phyloP scores from a whole-genome alignment of 92 coral and sea anemone species.

The Umimayanthus kanabou region DNA sequence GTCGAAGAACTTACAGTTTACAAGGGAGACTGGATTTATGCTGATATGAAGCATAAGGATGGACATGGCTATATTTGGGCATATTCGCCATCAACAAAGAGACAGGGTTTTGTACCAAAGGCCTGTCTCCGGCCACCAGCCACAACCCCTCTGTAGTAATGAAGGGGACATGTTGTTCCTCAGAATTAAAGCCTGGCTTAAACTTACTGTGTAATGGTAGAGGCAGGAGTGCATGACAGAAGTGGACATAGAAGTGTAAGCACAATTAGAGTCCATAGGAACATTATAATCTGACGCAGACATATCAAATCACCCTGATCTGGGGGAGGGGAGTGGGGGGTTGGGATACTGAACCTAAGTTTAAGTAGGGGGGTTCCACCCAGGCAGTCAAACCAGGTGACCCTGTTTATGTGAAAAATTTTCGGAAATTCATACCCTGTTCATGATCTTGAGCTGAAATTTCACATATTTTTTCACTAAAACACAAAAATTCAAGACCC shows the following conservation, averaged over 20 bases:
- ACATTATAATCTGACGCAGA: no score
- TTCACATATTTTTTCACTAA: no score
- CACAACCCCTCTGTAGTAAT: slow-evolving; percentile 70
- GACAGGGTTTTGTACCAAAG: slow-evolving; percentile 92
- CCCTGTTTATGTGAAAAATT: no score
- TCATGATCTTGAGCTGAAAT: no score
- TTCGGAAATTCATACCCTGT: no score
- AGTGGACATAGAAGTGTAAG: background rate
- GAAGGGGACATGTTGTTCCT: background rate
- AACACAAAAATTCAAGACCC: no score
- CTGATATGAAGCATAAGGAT: slow-evolving; percentile 88
- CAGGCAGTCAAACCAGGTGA: no score
- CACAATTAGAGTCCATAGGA: background rate
- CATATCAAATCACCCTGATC: no score
- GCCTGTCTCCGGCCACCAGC: slow-evolving; percentile 89
- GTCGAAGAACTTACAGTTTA: slow-evolving; percentile 80
- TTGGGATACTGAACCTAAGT: no score
- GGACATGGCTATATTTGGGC: slow-evolving; percentile 91
- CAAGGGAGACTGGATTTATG: slow-evolving; percentile 92
- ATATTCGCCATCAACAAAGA: slow-evolving; percentile 77
- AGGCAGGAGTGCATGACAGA: background rate
- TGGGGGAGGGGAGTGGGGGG: no score
- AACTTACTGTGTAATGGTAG: no score
- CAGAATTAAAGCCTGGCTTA: background rate
- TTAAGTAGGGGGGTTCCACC: no score